Base-by-base conservation (phyloP, 2,888 invertebrate species). In the Temnothorax ravouxi region DNA sequence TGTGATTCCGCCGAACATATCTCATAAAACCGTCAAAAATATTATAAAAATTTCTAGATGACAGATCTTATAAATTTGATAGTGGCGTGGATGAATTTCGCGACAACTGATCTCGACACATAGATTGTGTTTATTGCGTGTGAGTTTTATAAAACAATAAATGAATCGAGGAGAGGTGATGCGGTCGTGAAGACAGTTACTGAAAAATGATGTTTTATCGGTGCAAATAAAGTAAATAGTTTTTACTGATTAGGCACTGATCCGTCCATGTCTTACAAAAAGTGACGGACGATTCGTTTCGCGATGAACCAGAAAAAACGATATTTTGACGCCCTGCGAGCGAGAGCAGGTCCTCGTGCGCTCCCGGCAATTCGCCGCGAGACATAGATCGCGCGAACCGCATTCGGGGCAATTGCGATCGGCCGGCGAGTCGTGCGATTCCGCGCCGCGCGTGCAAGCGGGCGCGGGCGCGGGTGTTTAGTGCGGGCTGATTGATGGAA, bases 401-500 rank as follows among this genome's bases (percentile, higher is more conserved):
- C 87, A 79, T 67, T 77, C 84, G 77, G 21, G 64, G 41, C 82
- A 81, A 88, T 88, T 86, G 84, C 83, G 79, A 86, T 83, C 85
- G 84, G 85, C 80, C 67, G 72, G 50, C 74, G 72, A 62, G 56
- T 38, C 82, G 82, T 62, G 56, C 75, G 85, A 74, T 62, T 81
- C 66, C 62, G 25, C 64, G 34, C 47, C 62, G 25, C 64, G 34
- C 47, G 75, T 34, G 34, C 64, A 50, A 61, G 47, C 86, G 88
- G 88, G 86, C 87, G 80, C 84, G 61, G 87, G 86, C 84, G 87
- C 84, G 87, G 91, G 92, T 93, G 93, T 94, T 94, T 93, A 94
- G 91, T 93, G 91, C 72, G 87, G 88, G 87, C 93, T 94, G 94
- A 94, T 94, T 94, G 94, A 94, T 94, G 94, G 92, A 94, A 94